Percentiles rank a stretch among this genome's conserved stretches.
Conservation (phyloP, 2,888 invertebrate genomes). For the Habroteleia sp. region DNA sequence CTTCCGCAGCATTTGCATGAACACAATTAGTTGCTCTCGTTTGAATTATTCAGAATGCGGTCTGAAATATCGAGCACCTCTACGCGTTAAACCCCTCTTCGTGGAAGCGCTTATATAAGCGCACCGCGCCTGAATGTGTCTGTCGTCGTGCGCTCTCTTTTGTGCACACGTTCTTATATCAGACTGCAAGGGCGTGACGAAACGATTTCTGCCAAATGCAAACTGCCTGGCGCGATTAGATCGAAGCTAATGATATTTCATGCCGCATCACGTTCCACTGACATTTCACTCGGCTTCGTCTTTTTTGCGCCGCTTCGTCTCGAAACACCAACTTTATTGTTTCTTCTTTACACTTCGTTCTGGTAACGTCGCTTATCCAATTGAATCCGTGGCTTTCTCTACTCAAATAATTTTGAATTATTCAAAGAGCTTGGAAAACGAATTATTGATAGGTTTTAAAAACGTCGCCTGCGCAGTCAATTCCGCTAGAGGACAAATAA, state of each 20-base stretch:
- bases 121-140: conserved; percentile 26
- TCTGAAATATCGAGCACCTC: conserved; percentile 62
- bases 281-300: conserved; percentile 34
- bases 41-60: conserved; percentile 78
- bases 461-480: conserved; percentile 20
- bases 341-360: conserved; percentile 42
- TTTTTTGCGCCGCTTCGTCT: conserved; percentile 20
- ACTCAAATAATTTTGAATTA: conserved; percentile 43
- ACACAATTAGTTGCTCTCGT: conserved; percentile 78
- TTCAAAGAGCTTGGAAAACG: conserved; percentile 33
- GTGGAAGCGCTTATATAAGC: conserved; percentile 33
- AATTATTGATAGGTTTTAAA: conserved; percentile 37
- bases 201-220: conserved; percentile 65
- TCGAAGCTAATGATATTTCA: conserved; percentile 69
- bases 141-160: conserved; percentile 54
- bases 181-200: conserved; percentile 61
- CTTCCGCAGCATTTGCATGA: conserved; percentile 74
- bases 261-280: conserved; percentile 67
- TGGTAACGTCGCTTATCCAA: conserved; percentile 36
- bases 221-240: conserved; percentile 70
- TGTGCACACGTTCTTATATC: conserved; percentile 48
- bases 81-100: conserved; percentile 50
- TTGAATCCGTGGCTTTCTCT: conserved; percentile 31
- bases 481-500: conserved; percentile 14
- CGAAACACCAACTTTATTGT: conserved; percentile 38